Evolutionary conservation across 1,140 invertebrate species (phyloP), one percentile per base, ranked within the genome.

Genomic region (Sitophilus oryzae): DNA sequence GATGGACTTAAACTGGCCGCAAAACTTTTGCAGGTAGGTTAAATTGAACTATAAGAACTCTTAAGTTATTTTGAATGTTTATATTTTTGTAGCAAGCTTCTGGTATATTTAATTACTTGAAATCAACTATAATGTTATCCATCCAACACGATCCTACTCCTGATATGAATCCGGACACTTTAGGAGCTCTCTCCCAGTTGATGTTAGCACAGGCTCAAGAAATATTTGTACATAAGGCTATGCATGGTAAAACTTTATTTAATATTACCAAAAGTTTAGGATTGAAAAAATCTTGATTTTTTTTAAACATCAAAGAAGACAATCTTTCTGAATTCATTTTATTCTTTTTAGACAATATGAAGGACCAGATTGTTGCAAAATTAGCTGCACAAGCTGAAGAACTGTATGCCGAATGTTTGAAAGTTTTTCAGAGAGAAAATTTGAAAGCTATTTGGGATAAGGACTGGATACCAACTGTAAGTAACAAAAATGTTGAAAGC

Each of bases 191-290:
- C 8, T 81, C 86, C 21, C 76, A 84, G 10, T 74, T 99, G 40
- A 98, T 98, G 94, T 73, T 98, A 0, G 95, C 96, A 5, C 96
- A 99, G 73, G 96, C 93, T 0, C 96, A 99, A 76, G 96, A 99
- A 76, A 87, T 94, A 52, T 93, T 98, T 70, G 93, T 93, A 41
- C 81, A 88, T 52, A 99, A 99, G 76, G 93, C 93, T 20, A 88
- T 93, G 47, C 82, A 88, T 70, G 93, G 90, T 92, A 71, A 69
- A 65, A 66, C 37, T n/a, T 53, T 38, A 10, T 19, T 15, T 21
- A 3, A 15, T 11, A 44, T 47, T 47, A 15, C 9, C 6, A n/a
- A n/a, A n/a, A n/a, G n/a, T n/a, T n/a, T n/a, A n/a, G n/a, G n/a
- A n/a, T n/a, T n/a, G n/a, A n/a, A n/a, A n/a, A n/a, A n/a, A n/a